These are phyloP conservation scores for Pipa parva DNA, from an alignment of 2,113 vertebrate species.

Conservation along the genomic window DNA sequence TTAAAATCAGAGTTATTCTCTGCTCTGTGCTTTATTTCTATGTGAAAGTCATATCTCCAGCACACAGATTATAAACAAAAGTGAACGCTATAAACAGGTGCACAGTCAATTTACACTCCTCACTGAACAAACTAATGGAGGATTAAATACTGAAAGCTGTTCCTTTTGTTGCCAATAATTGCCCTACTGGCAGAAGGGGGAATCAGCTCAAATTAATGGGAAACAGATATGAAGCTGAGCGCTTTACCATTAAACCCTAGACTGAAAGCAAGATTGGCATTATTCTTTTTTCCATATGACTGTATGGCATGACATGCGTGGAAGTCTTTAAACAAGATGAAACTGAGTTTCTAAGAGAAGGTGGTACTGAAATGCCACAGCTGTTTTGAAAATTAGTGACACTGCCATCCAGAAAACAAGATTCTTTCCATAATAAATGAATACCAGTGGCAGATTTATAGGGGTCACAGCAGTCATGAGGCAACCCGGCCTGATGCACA, in stretches of 20 bases:
- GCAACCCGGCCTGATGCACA: too few relatives aligned
- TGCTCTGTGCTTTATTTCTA: slow-evolving; percentile 7
- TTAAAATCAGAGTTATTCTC: slow-evolving; percentile 22
- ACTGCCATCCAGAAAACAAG: too few relatives aligned
- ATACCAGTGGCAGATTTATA: too few relatives aligned
- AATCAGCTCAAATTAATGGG: slow-evolving; percentile 10
- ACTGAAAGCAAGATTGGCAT: too few relatives aligned
- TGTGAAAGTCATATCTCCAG: slow-evolving; percentile 26
- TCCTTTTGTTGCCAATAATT: slow-evolving; percentile 34
- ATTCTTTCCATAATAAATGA: too few relatives aligned
- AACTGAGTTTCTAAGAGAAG: too few relatives aligned
- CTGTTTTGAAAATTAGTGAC: too few relatives aligned
- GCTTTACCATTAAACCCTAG: neutral
- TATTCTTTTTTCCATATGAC: too few relatives aligned
- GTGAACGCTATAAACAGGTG: slow-evolving; percentile 33
- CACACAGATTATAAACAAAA: slow-evolving; percentile 32
- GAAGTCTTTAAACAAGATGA: too few relatives aligned
- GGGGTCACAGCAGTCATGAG: too few relatives aligned
- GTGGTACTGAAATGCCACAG: too few relatives aligned
- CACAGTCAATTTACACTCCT: slow-evolving; percentile 35
- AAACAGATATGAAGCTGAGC: slow-evolving; percentile 9
- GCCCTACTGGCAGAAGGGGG: slow-evolving; percentile 20
- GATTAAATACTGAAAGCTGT: slow-evolving; percentile 32
- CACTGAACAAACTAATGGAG: slow-evolving; percentile 33
- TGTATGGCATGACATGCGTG: too few relatives aligned